Conservation (phyloP, 2,888 invertebrate species). For the Pammene aurita region DNA sequence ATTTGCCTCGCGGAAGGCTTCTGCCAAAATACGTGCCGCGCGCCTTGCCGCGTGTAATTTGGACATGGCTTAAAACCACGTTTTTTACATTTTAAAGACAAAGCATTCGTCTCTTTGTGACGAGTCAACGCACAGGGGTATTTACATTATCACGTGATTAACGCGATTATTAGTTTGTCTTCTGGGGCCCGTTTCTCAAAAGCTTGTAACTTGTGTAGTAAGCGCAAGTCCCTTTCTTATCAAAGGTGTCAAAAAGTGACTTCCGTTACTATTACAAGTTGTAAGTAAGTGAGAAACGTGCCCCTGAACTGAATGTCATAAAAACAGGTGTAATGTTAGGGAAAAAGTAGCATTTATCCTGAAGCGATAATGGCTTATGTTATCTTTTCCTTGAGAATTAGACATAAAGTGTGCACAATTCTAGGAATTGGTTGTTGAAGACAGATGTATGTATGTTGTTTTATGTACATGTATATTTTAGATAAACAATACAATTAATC, state of each 20-base stretch:
- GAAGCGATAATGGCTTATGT: background rate
- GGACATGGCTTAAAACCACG: too few relatives aligned
- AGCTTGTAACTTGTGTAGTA: too few relatives aligned
- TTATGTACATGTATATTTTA: conserved; percentile 18
- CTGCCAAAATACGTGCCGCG: too few relatives aligned
- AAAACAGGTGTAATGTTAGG: background rate
- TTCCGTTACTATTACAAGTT: too few relatives aligned
- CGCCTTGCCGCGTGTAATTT: too few relatives aligned
- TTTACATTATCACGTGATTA: background rate
- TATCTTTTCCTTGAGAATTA: background rate
- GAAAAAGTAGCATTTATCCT: background rate
- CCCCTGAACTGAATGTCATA: too few relatives aligned
- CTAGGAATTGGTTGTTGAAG: conserved; percentile 14
- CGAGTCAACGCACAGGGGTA: background rate
- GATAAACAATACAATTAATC: conserved; percentile 23
- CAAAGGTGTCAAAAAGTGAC: too few relatives aligned
- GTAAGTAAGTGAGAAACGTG: too few relatives aligned
- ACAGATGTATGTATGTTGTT: background rate
- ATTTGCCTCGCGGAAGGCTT: too few relatives aligned
- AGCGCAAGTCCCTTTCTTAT: too few relatives aligned
- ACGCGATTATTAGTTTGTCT: background rate
- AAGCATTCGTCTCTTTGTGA: background rate
- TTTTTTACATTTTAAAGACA: background rate
- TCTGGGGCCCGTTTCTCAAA: background rate
- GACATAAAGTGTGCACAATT: background rate